Base-by-base conservation (phyloP, 2,888 invertebrate genomes). In the Ophioninae sp. region DNA sequence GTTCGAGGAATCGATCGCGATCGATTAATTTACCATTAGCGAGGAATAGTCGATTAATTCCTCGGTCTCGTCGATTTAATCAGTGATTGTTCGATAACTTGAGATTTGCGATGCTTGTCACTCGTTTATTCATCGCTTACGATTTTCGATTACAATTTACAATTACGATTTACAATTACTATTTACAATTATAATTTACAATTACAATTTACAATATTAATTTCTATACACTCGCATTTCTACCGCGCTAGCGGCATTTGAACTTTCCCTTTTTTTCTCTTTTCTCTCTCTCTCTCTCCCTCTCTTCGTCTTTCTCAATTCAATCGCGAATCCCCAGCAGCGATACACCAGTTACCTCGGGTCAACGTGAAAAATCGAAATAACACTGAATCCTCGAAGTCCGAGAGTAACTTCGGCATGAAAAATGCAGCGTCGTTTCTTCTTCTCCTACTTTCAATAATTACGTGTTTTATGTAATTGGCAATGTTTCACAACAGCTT, bases 391-490 rank as follows among this genome's bases (percentile, higher is more conserved):
- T 20, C 7, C 7, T 68, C n/a, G 0, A 50, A n/a, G 23, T 13
- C 2, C 21, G 17, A 10, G 39, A 41, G 23, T n/a, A 2, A 23
- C 41, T 41, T 61, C 23, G 61, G 23, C 57, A 39, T 20, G 39
- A 59, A 59, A 57, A 61, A 59, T 41, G 23, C 37, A 30, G 30
- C 30, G 8, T 2, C n/a, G 67, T 64, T 21, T 41, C 41, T 80
- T 50, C 44, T 23, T 61, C 21, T 75, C 62, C 6, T 30, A 64
- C 62, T 67, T n/a, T 41, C 21, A 20, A 68, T 76, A 81, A 81
- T 81, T 70, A 70, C 30, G 64, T 23, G 41, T 44, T 68, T 75
- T 62, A 75, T 81, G 75, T 65, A 70, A 81, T 81, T 76, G 69
- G 13, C 64, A 7, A 75, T 76, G 67, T 76, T 67, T 67, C 75